These are phyloP conservation scores for Octopus sinensis DNA, from an alignment of 1,140 invertebrate species.

Conservation along the genomic window DNA sequence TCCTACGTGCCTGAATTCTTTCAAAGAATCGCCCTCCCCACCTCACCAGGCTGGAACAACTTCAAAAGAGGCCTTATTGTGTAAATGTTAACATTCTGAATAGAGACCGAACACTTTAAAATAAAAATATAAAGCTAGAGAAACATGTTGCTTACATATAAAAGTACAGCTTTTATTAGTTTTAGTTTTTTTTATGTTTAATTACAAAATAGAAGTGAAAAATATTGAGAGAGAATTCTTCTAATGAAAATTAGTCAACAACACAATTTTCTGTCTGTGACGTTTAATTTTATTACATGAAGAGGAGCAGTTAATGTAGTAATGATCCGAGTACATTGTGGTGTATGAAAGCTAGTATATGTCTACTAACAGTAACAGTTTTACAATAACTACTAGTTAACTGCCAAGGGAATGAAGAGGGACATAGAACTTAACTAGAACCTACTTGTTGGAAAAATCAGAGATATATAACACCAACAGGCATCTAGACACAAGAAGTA, in stretches of 20 bases:
- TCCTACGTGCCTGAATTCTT: no score
- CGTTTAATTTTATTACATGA: neutral
- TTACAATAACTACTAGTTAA: neutral
- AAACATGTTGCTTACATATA: no score
- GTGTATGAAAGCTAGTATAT: neutral
- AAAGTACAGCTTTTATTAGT: no score
- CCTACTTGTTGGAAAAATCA: neutral
- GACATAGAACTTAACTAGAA: neutral
- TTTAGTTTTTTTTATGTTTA: no score
- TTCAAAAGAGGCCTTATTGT: no score
- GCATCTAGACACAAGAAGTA: neutral
- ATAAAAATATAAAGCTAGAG: no score
- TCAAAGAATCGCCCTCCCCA: no score
- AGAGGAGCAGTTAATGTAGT: slow-evolving; percentile 3
- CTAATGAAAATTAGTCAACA: neutral
- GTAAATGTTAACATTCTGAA: no score
- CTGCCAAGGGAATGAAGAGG: neutral
- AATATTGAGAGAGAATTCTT: no score
- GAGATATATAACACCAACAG: neutral
- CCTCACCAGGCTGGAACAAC: no score
- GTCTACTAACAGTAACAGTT: slow-evolving; percentile 1
- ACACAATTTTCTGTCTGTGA: slow-evolving; percentile 5
- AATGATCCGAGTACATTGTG: neutral
- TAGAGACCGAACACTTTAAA: no score
- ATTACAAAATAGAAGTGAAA: no score